Evolutionary conservation across 2,888 invertebrate genomes (phyloP).

Genomic region (Pseudococcus longispinus): DNA sequence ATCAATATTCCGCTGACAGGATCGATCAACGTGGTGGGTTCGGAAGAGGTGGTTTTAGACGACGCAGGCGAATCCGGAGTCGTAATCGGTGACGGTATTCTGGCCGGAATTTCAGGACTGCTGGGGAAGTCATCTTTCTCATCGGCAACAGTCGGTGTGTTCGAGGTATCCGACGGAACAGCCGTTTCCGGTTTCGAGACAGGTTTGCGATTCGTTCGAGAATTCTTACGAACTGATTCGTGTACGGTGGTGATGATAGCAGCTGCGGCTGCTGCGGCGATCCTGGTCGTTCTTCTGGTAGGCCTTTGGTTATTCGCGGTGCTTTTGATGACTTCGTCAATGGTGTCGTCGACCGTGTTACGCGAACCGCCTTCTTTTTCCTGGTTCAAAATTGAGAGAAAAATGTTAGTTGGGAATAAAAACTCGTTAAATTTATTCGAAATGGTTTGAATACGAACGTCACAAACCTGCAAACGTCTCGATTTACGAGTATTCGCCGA

Average conservation of each 20-base stretch:
- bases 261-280: conserved; percentile 50
- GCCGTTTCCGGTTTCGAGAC: background rate
- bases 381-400: conserved; percentile 52
- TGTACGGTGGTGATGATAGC: conserved; percentile 61
- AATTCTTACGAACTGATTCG: conserved; percentile 57
- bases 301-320: conserved; percentile 58
- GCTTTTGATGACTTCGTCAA: conserved; percentile 83
- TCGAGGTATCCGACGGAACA: background rate
- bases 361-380: conserved; percentile 67
- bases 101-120: background rate
- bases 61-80: conserved; percentile 55
- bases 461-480: conserved; percentile 78
- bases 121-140: conserved; percentile 29
- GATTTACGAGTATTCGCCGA: conserved; percentile 80
- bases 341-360: conserved; percentile 83
- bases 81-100: background rate
- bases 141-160: background rate
- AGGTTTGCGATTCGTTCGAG: conserved; percentile 24
- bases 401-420: background rate
- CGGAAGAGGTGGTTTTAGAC: conserved; percentile 61
- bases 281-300: conserved; percentile 49
- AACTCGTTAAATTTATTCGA: background rate
- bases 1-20: conserved; percentile 77
- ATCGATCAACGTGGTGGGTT: conserved; percentile 74
- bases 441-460: conserved; percentile 61